Evolutionary conservation across 2,888 invertebrate species (phyloP), one percentile per base, ranked within the genome.

Genomic region (Fissipunctia ypsillon): DNA sequence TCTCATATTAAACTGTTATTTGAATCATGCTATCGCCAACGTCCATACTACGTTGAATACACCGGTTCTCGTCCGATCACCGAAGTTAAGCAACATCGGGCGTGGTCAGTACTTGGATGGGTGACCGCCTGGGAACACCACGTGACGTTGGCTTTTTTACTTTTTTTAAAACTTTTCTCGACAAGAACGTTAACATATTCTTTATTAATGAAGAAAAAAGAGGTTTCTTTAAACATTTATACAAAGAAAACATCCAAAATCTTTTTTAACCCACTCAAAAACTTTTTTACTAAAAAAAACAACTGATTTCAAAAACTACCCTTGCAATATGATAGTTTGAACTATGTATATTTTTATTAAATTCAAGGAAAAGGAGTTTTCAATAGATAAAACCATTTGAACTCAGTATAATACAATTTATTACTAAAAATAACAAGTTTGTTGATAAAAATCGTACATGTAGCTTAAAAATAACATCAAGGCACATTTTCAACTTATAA

Each of bases 1-100:
- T 28, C 43, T 22, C 14, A 28, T 9, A 45, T 0, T 28, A 5
- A 54, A 54, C 54, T 7, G 3, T 9, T 16, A 31, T 56, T 56
- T 56, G 0, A 19, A 9, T 0, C 0, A 0, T 0, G 0, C 1
- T 0, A 0, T 43, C 57, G 83, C 69, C 84, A 81, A 84, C 83
- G 84, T 84, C 83, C 83, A 83, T 80, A 83, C 84, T 64, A 83
- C 67, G 83, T 83, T 94, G 93, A 94, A 93, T 81, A 92, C 93
- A 94, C 93, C 93, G 93, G 94, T 94, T 94, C 94, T 94, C 94
- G 94, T 93, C 94, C 92, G 94, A 93, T 93, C 94, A 94, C 94
- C 94, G 94, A 94, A 94, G 93, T 93, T 92, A 94, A 93, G 93
- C 93, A 93, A 92, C 93, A 91, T 94, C 91, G 94, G 94, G 93